Conservation (phyloP, 2,888 invertebrate genomes). For the Eupeodes latifasciatus region DNA sequence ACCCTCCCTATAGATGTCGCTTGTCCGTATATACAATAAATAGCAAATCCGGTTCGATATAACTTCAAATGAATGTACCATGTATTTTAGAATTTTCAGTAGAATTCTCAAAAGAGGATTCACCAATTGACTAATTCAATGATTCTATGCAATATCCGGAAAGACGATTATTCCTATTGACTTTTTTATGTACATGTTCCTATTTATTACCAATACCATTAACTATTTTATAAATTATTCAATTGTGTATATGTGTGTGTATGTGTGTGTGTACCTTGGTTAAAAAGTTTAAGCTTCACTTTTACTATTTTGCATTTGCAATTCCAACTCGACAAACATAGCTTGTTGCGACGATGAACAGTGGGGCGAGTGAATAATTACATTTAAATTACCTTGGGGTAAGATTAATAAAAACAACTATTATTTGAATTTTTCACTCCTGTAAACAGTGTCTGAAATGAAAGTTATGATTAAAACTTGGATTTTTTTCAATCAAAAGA, state of each 20-base stretch:
- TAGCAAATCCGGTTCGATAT: background rate
- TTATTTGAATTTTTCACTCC: too few relatives aligned
- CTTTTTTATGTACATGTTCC: background rate
- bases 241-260: background rate
- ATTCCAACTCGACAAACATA: conserved; percentile 18
- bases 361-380: background rate
- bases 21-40: too few relatives aligned
- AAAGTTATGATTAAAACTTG: too few relatives aligned
- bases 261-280: background rate
- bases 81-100: background rate
- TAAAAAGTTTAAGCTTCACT: background rate
- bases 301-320: background rate
- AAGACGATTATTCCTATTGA: conserved; percentile 51
- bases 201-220: background rate
- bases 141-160: conserved; percentile 24
- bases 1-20: background rate
- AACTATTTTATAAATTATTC: conserved; percentile 2
- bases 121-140: conserved; percentile 44
- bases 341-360: background rate
- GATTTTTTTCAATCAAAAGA: too few relatives aligned
- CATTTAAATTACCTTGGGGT: too few relatives aligned
- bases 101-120: conserved; percentile 10
- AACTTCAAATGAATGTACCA: background rate
- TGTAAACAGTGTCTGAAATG: too few relatives aligned
- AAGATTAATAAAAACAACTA: too few relatives aligned